Base-by-base conservation (phyloP, 2,113 vertebrate genomes). In the Uria lomvia region DNA sequence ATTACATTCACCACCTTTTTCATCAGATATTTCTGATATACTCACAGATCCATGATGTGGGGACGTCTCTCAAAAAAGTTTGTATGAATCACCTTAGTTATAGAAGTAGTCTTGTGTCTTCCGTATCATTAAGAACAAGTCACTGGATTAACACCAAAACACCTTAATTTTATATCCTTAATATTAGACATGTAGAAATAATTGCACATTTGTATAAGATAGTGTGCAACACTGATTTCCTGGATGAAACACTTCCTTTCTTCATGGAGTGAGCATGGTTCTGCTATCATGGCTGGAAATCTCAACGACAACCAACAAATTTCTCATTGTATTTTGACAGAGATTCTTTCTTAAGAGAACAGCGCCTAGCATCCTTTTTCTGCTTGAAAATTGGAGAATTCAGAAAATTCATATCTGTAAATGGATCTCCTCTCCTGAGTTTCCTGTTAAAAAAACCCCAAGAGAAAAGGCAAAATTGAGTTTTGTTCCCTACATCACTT, bases 371-470 rank as follows among this genome's bases (percentile, higher is more conserved):
- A 2, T 96, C 96, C 66, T 96, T 98, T 77, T 94, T 97, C 82
- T 96, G 82, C 89, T 99, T 99, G 96, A 99, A 99, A 97, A 99
- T 92, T 13, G 99, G 99, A 45, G 99, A 99, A 85, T 93, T 55
- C 92, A 99, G 98, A 97, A 99, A 99, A 86, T 97, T 92, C 12
- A 98, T 86, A 94, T 99, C 99, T 77, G 99, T 99, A 96, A 98
- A 99, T 36, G 98, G 99, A 95, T 99, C 99, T 29, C 99, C 99
- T 88, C 99, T 99, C 50, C 99, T 98, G 42, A 99, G 98, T 96
- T 99, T 99, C 97, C 99, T 99, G 59, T 66, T 74, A 81, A 11
- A 77, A 36, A 34, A 68, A 11, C 18, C n/a, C 16, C 20, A 21
- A 49, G 3, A 29, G n/a, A 38, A 56, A 5, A 2, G 2, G 8